These are phyloP conservation scores for Brachionus asplanchnoidis DNA, from an alignment of 1,140 invertebrate genomes.

Conservation along the genomic window DNA sequence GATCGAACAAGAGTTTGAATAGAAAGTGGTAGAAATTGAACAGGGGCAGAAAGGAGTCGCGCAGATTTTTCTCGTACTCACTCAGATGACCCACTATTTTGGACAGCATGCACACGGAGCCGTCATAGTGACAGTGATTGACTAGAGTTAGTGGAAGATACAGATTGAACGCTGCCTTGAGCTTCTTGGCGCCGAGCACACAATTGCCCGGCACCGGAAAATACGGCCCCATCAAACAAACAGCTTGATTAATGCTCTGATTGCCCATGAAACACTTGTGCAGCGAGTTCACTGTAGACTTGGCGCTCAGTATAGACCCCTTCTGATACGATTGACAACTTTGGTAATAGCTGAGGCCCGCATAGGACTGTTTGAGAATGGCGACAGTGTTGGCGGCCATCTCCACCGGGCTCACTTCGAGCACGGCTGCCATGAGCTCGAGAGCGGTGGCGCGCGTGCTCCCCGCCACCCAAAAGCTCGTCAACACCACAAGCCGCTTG, in stretches of 20 bases:
- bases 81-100: not conserved
- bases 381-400: not conserved
- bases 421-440: not conserved
- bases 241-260: not conserved
- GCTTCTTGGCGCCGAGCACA: not conserved
- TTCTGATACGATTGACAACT: not conserved
- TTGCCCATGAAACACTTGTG: not conserved
- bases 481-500: not conserved
- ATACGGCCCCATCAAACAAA: not conserved
- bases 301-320: not conserved
- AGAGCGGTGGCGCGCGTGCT: not conserved
- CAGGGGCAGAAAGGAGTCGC: not conserved
- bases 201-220: not conserved
- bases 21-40: not conserved
- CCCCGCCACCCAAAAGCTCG: not conserved
- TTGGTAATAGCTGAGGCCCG: not conserved
- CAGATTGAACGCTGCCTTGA: not conserved
- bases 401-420: not conserved
- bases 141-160: not conserved
- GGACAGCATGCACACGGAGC: not conserved
- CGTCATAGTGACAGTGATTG: conserved; percentile 17
- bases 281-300: not conserved
- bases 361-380: not conserved
- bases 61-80: not conserved
- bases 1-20: not conserved